These are phyloP conservation scores for Chouioia cunea DNA, from an alignment of 2,888 invertebrate species.

Conservation along the genomic window DNA sequence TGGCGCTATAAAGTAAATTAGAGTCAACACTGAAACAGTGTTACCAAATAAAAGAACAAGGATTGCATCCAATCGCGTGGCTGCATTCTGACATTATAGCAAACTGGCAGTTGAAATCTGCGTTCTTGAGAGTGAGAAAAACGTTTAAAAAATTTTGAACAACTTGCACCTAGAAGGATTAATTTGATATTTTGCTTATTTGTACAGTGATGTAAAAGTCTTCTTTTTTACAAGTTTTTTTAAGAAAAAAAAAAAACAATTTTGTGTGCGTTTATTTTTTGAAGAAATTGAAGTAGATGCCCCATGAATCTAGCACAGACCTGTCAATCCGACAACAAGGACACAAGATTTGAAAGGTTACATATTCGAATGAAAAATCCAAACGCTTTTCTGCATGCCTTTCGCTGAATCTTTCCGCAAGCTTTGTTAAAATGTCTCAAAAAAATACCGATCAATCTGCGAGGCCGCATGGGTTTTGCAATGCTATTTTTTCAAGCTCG, in stretches of 20 bases:
- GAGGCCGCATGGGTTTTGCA: conserved; percentile 58
- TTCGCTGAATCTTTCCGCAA: conserved; percentile 22
- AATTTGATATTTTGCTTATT: conserved; percentile 1
- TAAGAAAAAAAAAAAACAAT: background rate
- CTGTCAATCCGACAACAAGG: conserved; percentile 37
- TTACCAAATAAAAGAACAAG: conserved; percentile 18
- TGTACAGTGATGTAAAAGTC: background rate
- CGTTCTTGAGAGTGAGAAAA: conserved; percentile 25
- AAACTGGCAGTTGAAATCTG: conserved; percentile 33
- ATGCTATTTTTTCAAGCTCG: conserved; percentile 64
- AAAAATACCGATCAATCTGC: conserved; percentile 36
- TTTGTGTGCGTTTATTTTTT: background rate
- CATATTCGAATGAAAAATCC: conserved; percentile 21
- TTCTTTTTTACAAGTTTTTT: background rate
- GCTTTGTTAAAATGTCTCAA: conserved; percentile 54
- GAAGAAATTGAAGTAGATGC: conserved; percentile 6
- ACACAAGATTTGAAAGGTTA: conserved; percentile 41
- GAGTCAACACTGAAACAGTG: conserved; percentile 7
- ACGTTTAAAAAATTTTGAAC: conserved; percentile 34
- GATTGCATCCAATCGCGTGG: conserved; percentile 23
- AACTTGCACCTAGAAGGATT: background rate
- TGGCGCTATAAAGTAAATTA: conserved; percentile 21
- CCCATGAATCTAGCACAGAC: conserved; percentile 33
- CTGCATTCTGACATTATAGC: background rate
- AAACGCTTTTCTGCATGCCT: conserved; percentile 36